phyloP scores from a whole-genome alignment of 2,888 invertebrate species.

The Drosophila putrida region DNA sequence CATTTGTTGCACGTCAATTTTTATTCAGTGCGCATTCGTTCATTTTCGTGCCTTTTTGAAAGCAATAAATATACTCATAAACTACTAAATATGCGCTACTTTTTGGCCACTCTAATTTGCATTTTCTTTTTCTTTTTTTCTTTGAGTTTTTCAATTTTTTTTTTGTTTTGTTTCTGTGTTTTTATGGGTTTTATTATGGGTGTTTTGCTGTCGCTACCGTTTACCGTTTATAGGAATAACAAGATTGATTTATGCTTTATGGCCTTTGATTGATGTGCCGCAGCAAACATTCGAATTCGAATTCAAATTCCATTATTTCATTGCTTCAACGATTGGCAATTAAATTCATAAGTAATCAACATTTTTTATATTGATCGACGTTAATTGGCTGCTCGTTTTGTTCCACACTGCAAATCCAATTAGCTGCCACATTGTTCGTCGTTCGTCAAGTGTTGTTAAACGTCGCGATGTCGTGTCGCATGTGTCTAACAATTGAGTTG shows the following conservation, averaged over 20 bases:
- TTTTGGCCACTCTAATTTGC: constrained; percentile 45
- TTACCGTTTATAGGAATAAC: constrained; percentile 15
- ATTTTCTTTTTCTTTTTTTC: constrained; percentile 21
- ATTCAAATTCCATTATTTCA: constrained; percentile 30
- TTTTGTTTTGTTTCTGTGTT: constrained; percentile 6
- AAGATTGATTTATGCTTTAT: constrained; percentile 64
- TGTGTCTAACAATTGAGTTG: constrained; percentile 1
- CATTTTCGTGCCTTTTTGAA: constrained; percentile 61
- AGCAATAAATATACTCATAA: constrained; percentile 20
- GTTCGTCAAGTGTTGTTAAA: constrained; percentile 20
- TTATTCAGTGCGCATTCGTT: constrained; percentile 68
- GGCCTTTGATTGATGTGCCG: constrained; percentile 68
- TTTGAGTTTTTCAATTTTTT: too few relatives aligned
- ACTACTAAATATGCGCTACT: constrained; percentile 25
- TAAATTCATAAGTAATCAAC: constrained; percentile 62
- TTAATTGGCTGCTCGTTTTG: constrained; percentile 59
- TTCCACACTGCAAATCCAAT: constrained; percentile 41
- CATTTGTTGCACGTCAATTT: constrained; percentile 66
- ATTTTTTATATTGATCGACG: constrained; percentile 55
- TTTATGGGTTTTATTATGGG: constrained; percentile 8
- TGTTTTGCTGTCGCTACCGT: constrained; percentile 33
- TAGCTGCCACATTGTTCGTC: constrained; percentile 22
- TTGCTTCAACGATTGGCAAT: constrained; percentile 47
- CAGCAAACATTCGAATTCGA: constrained; percentile 29
- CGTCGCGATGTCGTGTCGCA: constrained; percentile 6